A percentile compares a stretch with the other conserved stretches of the same genome.
Conservation (phyloP, 1,140 invertebrate species). For the Spodoptera litura region DNA sequence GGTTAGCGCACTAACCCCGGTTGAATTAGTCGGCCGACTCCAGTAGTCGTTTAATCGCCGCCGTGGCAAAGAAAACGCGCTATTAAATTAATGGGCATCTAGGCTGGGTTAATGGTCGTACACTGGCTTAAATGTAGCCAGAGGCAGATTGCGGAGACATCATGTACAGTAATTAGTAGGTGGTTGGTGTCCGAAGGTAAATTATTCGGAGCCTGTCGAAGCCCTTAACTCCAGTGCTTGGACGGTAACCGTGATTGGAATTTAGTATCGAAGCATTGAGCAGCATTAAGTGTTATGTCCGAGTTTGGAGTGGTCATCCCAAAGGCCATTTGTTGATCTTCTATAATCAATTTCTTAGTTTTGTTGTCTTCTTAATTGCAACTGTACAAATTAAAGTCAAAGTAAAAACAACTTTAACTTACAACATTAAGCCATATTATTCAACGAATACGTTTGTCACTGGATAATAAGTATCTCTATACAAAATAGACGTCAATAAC, state of each 20-base stretch:
- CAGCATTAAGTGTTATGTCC: neutral
- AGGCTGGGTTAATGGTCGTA: slow-evolving; percentile 53
- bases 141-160: slow-evolving; percentile 64
- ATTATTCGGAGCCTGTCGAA: slow-evolving; percentile 9
- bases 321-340: no score
- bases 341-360: no score
- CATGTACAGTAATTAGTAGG: slow-evolving; percentile 67
- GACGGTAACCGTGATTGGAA: slow-evolving; percentile 1
- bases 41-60: slow-evolving; percentile 56
- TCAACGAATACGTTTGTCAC: no score
- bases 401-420: no score
- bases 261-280: slow-evolving; percentile 11
- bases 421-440: no score
- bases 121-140: slow-evolving; percentile 50
- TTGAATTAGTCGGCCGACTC: slow-evolving; percentile 58
- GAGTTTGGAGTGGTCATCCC: neutral
- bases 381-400: no score
- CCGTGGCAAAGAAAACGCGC: slow-evolving; percentile 63
- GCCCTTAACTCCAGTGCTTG: slow-evolving; percentile 11
- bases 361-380: no score
- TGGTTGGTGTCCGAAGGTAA: slow-evolving; percentile 15
- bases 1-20: slow-evolving; percentile 44
- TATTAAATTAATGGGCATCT: slow-evolving; percentile 66
- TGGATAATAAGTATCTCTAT: no score
- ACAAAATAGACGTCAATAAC: neutral